Evolutionary conservation across 2,888 invertebrate species (phyloP), one percentile per base, ranked within the genome.

Genomic region (Epinotia nisella): DNA sequence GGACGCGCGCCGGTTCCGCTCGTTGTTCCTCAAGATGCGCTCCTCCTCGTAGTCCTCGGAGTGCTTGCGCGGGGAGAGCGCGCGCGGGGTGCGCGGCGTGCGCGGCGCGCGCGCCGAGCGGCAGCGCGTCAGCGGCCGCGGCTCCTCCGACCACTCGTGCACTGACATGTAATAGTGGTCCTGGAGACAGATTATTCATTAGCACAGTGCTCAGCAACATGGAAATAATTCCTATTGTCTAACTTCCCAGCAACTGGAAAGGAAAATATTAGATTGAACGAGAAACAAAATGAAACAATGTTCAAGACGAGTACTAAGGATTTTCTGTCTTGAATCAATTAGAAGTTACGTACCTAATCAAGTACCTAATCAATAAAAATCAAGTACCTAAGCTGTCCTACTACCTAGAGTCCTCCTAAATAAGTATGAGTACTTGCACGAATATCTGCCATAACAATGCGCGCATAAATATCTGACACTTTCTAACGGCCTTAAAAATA

Each of bases 81-180:
- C 75, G 77, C 87, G 75, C 15, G 74, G 71, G 0, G 71, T 88
- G 76, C 83, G 89, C 67, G 78, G 87, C 17, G 82, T 88, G 79
- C 78, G 78, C 4, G 89, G 84, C 45, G 84, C 84, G 10, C 90
- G 85, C 10, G 93, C 92, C 0, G 93, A 92, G 39, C 87, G 80
- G 77, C 93, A 92, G 1, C 93, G 87, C 7, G 91, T 86, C 76
- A 89, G 75, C 4, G 91, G 90, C 71, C 90, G 90, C 41, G 86
- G 87, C 62, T 85, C 85, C 35, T 87, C 90, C 5, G 84, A 78
- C 91, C 91, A 92, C 70, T 92, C 90, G 73, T 87, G 83, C 74
- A 84, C 83, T 24, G 90, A 85, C 85, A 83, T 84, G 83, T 91
- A 89, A 83, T 89, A 90, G 76, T 87, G 81, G 51, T 91, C 90